Percentiles rank a stretch among this genome's conserved stretches.
phyloP scores from a whole-genome alignment of 2,888 invertebrate species.

The Lagria hirta region DNA sequence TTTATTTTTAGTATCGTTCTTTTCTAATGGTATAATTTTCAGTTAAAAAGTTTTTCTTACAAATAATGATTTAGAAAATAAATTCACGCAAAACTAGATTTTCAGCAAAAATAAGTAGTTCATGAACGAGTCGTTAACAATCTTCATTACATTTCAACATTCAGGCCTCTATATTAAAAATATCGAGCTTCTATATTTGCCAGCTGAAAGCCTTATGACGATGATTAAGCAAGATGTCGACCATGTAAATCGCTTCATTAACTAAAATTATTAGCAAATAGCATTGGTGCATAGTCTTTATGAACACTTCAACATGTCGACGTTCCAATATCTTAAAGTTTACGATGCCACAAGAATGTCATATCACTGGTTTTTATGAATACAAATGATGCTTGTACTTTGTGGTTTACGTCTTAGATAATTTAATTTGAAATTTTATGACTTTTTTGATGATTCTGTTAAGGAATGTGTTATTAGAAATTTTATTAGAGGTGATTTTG shows the following conservation, averaged over 20 bases:
- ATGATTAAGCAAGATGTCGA: constrained; percentile 44
- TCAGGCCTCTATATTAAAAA: no score
- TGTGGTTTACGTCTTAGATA: constrained; percentile 38
- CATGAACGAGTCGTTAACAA: no score
- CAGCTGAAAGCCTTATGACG: no score
- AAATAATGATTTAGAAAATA: no score
- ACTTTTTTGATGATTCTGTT: constrained; percentile 44
- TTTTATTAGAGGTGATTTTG: constrained; percentile 33
- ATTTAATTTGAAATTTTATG: constrained; percentile 49
- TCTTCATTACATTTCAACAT: no score
- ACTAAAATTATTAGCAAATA: constrained; percentile 34
- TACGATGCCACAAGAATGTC: constrained; percentile 54
- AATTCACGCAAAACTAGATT: no score
- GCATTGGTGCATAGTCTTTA: constrained; percentile 39
- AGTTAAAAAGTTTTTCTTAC: no score
- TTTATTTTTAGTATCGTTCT: no score
- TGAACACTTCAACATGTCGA: constrained; percentile 47
- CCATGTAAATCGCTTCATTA: constrained; percentile 54
- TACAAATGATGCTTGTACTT: constrained; percentile 48
- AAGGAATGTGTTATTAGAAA: constrained; percentile 39
- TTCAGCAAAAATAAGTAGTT: no score
- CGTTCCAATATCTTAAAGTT: constrained; percentile 52
- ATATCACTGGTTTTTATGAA: constrained; percentile 52
- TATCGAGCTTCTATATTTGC: no score
- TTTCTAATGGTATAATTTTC: no score